Conservation (phyloP, 2,888 invertebrate species). For the Cremastobaeus sp. region DNA sequence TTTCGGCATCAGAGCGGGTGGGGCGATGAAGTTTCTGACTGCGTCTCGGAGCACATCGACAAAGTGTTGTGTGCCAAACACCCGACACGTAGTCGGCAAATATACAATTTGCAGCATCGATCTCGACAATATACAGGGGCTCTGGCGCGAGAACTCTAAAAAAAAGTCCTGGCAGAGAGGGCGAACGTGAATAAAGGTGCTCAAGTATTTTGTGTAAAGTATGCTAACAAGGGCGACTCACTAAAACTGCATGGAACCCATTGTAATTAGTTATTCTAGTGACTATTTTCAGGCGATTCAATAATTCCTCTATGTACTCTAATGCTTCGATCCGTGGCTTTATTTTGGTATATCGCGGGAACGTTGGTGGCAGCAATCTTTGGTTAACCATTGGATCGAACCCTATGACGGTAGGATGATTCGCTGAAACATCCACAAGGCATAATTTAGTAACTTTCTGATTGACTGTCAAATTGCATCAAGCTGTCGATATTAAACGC, state of each 20-base stretch:
- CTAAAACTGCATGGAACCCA: constrained; percentile 90
- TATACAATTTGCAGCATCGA: constrained; percentile 92
- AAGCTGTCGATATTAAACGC: no score
- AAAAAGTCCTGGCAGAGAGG: constrained; percentile 87
- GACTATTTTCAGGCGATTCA: constrained; percentile 88
- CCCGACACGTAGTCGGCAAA: constrained; percentile 79
- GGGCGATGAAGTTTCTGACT: constrained; percentile 91
- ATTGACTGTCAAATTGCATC: no score
- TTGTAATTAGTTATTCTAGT: constrained; percentile 89
- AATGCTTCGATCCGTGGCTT: constrained; percentile 89
- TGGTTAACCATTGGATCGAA: constrained; percentile 98
- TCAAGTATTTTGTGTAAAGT: no score
- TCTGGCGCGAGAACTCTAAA: constrained; percentile 92
- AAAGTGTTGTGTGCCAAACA: constrained; percentile 83
- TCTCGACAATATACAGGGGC: constrained; percentile 94
- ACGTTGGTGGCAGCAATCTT: constrained; percentile 96
- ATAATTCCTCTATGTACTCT: constrained; percentile 88
- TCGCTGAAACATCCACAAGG: constrained; percentile 81
- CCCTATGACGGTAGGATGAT: constrained; percentile 90
- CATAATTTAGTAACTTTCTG: no score
- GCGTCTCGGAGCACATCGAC: constrained; percentile 92
- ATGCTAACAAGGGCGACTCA: no score
- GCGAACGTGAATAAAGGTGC: neutral
- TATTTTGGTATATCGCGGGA: constrained; percentile 97
- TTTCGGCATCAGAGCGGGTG: constrained; percentile 90